Base-by-base conservation (phyloP, 2,797 vertebrate species). In the Parambassis ranga region DNA sequence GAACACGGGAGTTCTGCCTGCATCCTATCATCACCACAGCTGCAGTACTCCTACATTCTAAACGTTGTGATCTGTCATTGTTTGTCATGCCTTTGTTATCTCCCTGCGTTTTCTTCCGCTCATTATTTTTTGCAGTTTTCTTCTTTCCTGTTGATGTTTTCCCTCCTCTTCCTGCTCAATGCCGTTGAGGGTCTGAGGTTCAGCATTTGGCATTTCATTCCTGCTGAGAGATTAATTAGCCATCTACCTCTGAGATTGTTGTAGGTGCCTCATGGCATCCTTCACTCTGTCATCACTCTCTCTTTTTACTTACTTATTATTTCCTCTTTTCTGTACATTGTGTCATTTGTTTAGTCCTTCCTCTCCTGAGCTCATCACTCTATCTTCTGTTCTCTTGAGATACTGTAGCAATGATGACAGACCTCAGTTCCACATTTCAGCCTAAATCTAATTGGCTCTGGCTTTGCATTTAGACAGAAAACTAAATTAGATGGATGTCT, bases 221-320 rank as follows among this genome's bases (percentile, higher is more conserved):
- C 62, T 36, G 41, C 79, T 56, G 69, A 57, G 83, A 83, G 77
- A 85, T 83, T 86, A 89, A 89, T 90, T 87, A 85, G 68, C 56
- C 57, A 41, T 73, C 65, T 79, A 80, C 79, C 70, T 75, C 51
- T 62, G 71, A 82, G 64, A 82, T 46, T 52, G 43, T 59, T 58
- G 49, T 31, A 27, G 56, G 73, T 63, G 68, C 65, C 71, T 75
- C 50, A 3, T 66, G 73, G 36, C 71, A 65, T 73, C 73, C 47
- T 61, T 87, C 72, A 71, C 43, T 53, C 39, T 60, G 36, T 75
- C 71, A 73, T 65, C 55, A 37, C 41, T 30, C 42, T 32, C 6
- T 39, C 11, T 47, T n/a, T 19, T 7, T 28, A 0, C 3, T 42
- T 44, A 51, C 15, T 56, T 56, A 52, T 39, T 18, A 71, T 82